These are phyloP conservation scores for Alloplasta piceator DNA, from an alignment of 2,888 invertebrate genomes.

Conservation along the genomic window DNA sequence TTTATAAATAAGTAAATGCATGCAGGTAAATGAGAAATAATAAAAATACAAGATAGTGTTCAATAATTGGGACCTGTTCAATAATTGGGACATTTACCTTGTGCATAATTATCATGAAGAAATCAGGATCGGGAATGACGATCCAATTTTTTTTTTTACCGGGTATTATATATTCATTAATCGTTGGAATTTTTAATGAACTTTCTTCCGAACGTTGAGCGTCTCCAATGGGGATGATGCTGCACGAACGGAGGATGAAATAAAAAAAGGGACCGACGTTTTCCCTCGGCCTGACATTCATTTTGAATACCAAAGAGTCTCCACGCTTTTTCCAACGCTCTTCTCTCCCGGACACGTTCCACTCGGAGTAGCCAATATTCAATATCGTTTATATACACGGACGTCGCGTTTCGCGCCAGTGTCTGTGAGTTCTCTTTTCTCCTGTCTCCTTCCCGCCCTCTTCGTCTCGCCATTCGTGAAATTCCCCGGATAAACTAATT, in stretches of 20 bases:
- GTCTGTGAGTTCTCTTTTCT: constrained; percentile 17
- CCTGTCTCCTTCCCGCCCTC: not conserved
- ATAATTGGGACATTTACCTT: too few relatives aligned
- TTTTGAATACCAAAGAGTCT: constrained; percentile 62
- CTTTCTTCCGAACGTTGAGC: constrained; percentile 11
- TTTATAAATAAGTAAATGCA: too few relatives aligned
- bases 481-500: constrained; percentile 70
- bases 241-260: constrained; percentile 16
- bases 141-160: not conserved
- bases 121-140: not conserved
- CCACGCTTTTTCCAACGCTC: constrained; percentile 38
- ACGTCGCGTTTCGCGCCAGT: not conserved
- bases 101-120: not conserved
- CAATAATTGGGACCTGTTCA: too few relatives aligned
- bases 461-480: constrained; percentile 70
- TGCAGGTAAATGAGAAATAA: too few relatives aligned
- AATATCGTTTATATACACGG: constrained; percentile 52
- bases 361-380: constrained; percentile 61
- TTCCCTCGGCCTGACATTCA: constrained; percentile 43
- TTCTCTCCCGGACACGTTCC: constrained; percentile 32
- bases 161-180: not conserved
- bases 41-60: too few relatives aligned
- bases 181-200: not conserved
- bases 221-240: not conserved
- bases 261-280: not conserved